Percentiles rank a stretch among this genome's conserved stretches.
phyloP scores from a whole-genome alignment of 2,797 vertebrate genomes.

The Cyprinella venusta region DNA sequence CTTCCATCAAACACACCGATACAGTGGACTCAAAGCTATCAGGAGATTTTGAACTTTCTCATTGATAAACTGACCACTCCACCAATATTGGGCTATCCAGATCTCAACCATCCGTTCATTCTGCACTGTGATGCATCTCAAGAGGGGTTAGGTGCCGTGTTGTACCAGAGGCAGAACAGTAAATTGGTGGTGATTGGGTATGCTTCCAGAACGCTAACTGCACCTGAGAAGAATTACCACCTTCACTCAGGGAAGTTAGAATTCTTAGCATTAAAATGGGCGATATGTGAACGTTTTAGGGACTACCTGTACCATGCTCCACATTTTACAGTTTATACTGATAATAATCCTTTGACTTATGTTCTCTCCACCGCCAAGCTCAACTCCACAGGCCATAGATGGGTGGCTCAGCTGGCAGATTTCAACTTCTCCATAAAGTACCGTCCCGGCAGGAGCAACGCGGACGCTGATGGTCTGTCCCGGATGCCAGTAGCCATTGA shows the following conservation, averaged over 20 bases:
- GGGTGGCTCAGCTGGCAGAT: conserved; percentile 6
- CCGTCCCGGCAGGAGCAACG: neutral
- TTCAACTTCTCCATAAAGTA: conserved; percentile 13
- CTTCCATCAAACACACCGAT: neutral
- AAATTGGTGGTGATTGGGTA: no score
- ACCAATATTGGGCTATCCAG: neutral
- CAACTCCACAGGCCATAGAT: no score
- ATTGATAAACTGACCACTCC: neutral
- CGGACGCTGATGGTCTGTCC: neutral
- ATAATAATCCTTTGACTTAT: no score
- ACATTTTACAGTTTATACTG: no score
- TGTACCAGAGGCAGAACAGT: no score
- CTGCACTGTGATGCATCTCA: neutral
- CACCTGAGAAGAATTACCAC: no score
- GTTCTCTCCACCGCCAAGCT: neutral
- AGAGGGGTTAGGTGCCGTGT: no score
- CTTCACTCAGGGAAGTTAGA: no score
- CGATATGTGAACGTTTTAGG: no score
- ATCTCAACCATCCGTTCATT: neutral
- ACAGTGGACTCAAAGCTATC: neutral
- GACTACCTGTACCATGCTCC: no score
- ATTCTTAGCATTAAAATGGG: no score
- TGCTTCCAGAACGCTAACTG: no score
- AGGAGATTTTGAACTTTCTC: neutral
- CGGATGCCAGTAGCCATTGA: neutral